Evolutionary conservation across 2,888 invertebrate genomes (phyloP), one percentile per base, ranked within the genome.

Genomic region (Pemphredon lugubris): DNA sequence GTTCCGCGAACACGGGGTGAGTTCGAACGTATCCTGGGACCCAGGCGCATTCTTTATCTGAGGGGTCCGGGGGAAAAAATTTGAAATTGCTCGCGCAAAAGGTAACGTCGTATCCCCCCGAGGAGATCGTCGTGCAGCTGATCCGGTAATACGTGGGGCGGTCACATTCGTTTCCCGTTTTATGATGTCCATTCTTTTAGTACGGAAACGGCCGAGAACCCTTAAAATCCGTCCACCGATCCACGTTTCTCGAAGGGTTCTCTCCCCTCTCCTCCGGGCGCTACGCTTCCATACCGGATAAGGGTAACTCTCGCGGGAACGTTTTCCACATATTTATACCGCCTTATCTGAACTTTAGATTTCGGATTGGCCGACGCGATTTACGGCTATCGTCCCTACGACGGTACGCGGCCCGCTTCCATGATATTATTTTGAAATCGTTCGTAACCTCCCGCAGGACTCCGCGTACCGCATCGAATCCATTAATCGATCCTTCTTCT

Each of bases 291-390:
- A n/a, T n/a, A n/a, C 30, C 37, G 50, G 32, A 30, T 30, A 32
- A 64, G 40, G 55, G 68, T 58, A 13, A 53, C 73, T 82, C 87
- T 77, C 88, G 74, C 58, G 84, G 84, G 86, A 82, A 77, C 85
- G 76, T 84, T 87, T 87, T 83, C 87, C 87, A 87, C 85, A 84
- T 87, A 88, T 88, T 88, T 88, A 87, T 88, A 83, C 60, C 69
- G 55, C 68, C 82, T 86, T 84, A 83, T 85, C 83, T 71, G 61
- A 76, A 73, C 73, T 78, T 75, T 74, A 67, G 81, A 83, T 81
- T 83, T 81, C 71, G 78, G 77, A 79, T 76, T 77, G 80, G 81
- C 54, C 55, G 13, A 44, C 50, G 50, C 73, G 73, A 84, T 84
- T 83, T 84, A 84, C 77, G 80, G 55, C 51, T 60, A 74, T 76